These are phyloP conservation scores for Thelaira solivaga DNA, from an alignment of 2,888 invertebrate genomes.

Conservation along the genomic window DNA sequence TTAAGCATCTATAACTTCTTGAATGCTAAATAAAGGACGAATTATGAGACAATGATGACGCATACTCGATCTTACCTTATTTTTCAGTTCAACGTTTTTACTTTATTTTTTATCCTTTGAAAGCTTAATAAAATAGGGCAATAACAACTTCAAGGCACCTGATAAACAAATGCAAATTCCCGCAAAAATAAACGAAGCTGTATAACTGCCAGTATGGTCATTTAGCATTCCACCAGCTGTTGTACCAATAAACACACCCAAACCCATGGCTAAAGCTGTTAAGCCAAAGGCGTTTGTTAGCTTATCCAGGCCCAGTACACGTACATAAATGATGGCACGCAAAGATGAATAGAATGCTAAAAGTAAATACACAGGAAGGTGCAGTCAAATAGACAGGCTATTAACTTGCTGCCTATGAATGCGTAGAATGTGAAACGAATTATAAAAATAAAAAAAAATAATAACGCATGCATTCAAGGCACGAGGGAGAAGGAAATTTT, in stretches of 20 bases:
- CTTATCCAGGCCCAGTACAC: conserved; percentile 85
- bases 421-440: conserved; percentile 1
- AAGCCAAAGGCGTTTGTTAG: conserved; percentile 89
- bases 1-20: too few species aligned
- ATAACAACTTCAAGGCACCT: conserved; percentile 67
- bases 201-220: conserved; percentile 63
- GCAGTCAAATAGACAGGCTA: background rate
- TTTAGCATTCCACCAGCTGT: conserved; percentile 74
- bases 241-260: conserved; percentile 83
- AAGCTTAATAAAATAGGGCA: conserved; percentile 64
- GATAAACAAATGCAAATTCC: conserved; percentile 69
- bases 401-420: conserved; percentile 12
- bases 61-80: too few species aligned
- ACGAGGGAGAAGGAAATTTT: conserved; percentile 57
- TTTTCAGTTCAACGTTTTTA: conserved; percentile 32
- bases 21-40: too few species aligned
- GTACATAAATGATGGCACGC: conserved; percentile 86
- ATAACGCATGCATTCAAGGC: conserved; percentile 54
- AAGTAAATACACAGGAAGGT: background rate
- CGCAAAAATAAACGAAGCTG: conserved; percentile 68
- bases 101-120: conserved; percentile 22
- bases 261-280: conserved; percentile 85
- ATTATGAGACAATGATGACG: too few species aligned
- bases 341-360: conserved; percentile 86
- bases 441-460: conserved; percentile 2